Evolutionary conservation across 1,140 invertebrate species (phyloP), one percentile per base, ranked within the genome.

Genomic region (Bicyclus anynana): DNA sequence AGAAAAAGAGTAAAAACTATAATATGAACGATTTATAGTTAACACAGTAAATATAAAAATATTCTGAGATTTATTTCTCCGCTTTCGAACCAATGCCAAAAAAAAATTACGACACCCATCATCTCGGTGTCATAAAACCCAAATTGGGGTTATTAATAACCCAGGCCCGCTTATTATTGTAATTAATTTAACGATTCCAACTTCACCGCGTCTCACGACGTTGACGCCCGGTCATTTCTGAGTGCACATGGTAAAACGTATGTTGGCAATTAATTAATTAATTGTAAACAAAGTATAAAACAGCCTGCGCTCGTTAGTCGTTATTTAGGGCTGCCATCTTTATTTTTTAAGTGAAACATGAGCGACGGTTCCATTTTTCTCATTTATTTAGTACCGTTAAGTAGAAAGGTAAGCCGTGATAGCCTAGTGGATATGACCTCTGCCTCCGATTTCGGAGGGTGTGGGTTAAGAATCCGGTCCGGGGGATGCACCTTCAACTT

Each of bases 101-200:
- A 74, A 38, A 33, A 74, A 74, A 67, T 77, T 70, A 77, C 74
- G 65, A 72, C 55, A 59, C 54, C 52, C 73, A 67, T 68, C 50
- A 69, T 53, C 59, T 50, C 47, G 12, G 54, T 10, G 50, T 65
- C 63, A 63, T 59, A 50, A 57, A 66, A 18, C 68, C 73, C 70
- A 76, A 84, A 76, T 81, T 74, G 67, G 62, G 63, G 72, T 77
- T 69, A 75, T 75, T 76, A 70, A 78, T 77, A 69, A 63, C 65
- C n/a, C n/a, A 29, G 62, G 55, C 62, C 65, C 50, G 57, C 76
- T 74, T 80, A 71, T 71, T 83, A 76, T 67, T 74, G 76, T 68
- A 69, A 70, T 75, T 73, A 74, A 73, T 52, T 73, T 75, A 73
- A 65, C 57, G 55, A 56, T 48, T 54, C 48, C 57, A 27, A 52